Percentiles rank a stretch among this genome's conserved stretches.
These are phyloP conservation scores for Abramis brama DNA, from an alignment of 2,113 vertebrate genomes.

Conservation along the genomic window DNA sequence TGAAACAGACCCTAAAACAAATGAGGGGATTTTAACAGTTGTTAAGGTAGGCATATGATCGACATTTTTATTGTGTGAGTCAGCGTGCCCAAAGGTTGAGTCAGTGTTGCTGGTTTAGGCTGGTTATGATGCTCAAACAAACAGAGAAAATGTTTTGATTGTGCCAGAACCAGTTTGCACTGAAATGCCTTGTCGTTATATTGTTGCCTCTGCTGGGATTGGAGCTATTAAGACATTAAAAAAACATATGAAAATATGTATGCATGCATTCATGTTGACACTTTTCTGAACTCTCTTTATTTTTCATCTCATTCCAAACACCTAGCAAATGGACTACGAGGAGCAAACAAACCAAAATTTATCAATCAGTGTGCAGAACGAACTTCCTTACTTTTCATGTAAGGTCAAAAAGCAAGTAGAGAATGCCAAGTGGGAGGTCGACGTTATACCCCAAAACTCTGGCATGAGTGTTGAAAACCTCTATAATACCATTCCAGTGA, in stretches of 20 bases:
- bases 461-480: not conserved
- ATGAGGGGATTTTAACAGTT: constrained; percentile 80
- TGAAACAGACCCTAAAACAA: constrained; percentile 76
- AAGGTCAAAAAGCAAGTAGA: constrained; percentile 28
- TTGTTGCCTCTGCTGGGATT: not conserved
- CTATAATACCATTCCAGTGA: constrained; percentile 32
- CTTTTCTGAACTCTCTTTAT: not conserved
- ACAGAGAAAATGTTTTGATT: no score
- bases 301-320: not conserved
- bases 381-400: constrained; percentile 62
- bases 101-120: not conserved
- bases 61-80: no score
- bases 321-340: constrained; percentile 67
- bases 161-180: not conserved
- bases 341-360: constrained; percentile 43
- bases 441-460: not conserved
- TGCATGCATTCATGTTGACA: no score
- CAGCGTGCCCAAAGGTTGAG: not conserved
- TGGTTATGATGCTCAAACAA: not conserved
- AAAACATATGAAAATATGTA: not conserved
- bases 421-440: constrained; percentile 56
- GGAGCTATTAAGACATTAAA: not conserved
- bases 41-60: constrained; percentile 74
- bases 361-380: constrained; percentile 64
- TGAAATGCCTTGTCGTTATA: not conserved